A percentile compares a stretch with the other conserved stretches of the same genome.
Conservation (phyloP, 2,113 vertebrate species). For the Acrocephalus kingi region DNA sequence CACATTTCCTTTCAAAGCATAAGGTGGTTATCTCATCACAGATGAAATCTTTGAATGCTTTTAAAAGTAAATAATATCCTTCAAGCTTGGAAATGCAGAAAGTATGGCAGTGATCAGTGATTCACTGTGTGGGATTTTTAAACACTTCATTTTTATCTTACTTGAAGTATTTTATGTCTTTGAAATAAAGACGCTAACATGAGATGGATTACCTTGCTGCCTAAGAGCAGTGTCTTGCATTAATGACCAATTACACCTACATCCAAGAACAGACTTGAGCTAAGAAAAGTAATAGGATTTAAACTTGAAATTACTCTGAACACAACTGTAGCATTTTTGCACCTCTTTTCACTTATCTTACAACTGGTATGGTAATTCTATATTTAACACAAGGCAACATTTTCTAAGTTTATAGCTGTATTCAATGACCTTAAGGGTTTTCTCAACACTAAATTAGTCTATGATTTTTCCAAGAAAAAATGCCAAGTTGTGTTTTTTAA, state of each 20-base stretch:
- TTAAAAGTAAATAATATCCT: conserved; percentile 63
- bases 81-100: conserved; percentile 37
- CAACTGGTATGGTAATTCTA: not conserved
- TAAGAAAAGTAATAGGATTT: conserved; percentile 21
- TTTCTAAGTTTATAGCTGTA: not conserved
- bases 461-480: not conserved
- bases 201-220: conserved; percentile 1
- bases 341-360: not conserved
- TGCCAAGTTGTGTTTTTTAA: not conserved
- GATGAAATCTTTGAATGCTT: conserved; percentile 33
- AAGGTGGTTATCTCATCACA: conserved; percentile 42
- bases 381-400: not conserved
- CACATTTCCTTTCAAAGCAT: not conserved
- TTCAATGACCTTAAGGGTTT: not conserved
- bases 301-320: conserved; percentile 23
- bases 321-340: not conserved
- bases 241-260: conserved; percentile 50
- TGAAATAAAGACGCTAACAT: conserved; percentile 32
- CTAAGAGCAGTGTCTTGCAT: conserved; percentile 21
- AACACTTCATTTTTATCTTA: conserved; percentile 39
- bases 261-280: not conserved
- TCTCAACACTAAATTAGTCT: not conserved
- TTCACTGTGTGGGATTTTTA: conserved; percentile 41
- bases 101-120: conserved; percentile 26
- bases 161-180: conserved; percentile 34